phyloP scores from a whole-genome alignment of 2,888 invertebrate genomes.

The Steinernema hermaphroditum region DNA sequence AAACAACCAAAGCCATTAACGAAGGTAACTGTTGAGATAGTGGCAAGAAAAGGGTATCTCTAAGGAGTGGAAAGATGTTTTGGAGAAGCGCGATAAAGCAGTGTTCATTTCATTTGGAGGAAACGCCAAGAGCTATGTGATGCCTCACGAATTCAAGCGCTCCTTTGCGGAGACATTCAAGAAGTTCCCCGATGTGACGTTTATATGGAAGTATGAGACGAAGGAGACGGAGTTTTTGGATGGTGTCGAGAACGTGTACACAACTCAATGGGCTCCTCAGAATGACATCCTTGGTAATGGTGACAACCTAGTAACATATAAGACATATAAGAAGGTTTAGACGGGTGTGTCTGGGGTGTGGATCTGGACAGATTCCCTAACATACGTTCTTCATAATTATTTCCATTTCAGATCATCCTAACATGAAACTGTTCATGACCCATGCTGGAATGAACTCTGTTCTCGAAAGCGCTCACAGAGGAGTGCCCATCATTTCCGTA shows the following conservation, averaged over 20 bases:
- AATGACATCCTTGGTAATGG: background rate
- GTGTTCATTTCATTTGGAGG: background rate
- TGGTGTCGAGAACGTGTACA: background rate
- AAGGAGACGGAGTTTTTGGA: background rate
- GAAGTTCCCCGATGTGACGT: slow-evolving; percentile 4
- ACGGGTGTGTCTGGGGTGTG: too few relatives aligned
- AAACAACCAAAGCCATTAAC: background rate
- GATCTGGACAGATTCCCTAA: too few relatives aligned
- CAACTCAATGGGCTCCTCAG: background rate
- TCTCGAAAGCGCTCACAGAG: background rate
- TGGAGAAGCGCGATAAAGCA: background rate
- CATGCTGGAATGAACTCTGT: background rate
- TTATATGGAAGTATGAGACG: background rate
- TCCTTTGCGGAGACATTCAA: slow-evolving; percentile 11
- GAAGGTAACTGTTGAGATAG: too few relatives aligned
- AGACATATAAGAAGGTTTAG: too few relatives aligned
- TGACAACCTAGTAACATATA: too few relatives aligned
- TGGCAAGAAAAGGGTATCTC: too few relatives aligned
- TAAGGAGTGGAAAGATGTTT: slow-evolving; percentile 9
- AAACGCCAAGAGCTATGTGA: background rate
- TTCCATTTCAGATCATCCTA: background rate
- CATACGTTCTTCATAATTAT: too few relatives aligned
- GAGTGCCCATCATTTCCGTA: background rate
- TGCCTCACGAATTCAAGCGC: background rate
- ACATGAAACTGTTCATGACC: background rate